Base-by-base conservation (phyloP, 1,140 invertebrate genomes). In the Amphibalanus amphitrite region DNA sequence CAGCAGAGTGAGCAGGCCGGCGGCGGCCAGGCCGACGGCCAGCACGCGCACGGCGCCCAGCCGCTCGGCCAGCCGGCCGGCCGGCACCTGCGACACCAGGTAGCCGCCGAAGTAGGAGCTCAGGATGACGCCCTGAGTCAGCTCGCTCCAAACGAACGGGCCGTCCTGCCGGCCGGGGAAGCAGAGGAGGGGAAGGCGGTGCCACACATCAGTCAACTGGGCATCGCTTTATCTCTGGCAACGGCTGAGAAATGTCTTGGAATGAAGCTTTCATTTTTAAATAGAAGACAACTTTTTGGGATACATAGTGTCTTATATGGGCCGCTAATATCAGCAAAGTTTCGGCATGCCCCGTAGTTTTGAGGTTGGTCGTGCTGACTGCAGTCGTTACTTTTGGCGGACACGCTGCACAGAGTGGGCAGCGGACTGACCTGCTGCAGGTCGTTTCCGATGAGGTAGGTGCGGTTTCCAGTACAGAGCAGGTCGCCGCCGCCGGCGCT, bases 111-210 rank as follows among this genome's bases (percentile, higher is more conserved):
- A 91, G 76, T 88, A 91, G 0, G 87, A 84, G 0, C 88, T 88
- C 28, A 91, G 77, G 4, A 87, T 82, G 26, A 86, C 73, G 47
- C 85, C 85, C 80, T 90, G 88, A 65, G 87, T 80, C 67, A 84
- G 82, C 71, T 86, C 87, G 75, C 85, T 83, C 89, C 89, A 91
- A 3, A 79, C 71, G 72, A 86, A 89, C 40, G 65, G 65, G n/a
- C 90, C 90, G 92, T 82, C 91, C 91, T 75, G n/a, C n/a, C n/a
- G n/a, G n/a, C n/a, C n/a, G n/a, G 90, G 89, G 88, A 79, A 92
- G 90, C 64, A 89, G 65, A 38, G n/a, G n/a, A n/a, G n/a, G n/a
- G n/a, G n/a, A n/a, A n/a, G n/a, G n/a, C n/a, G n/a, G n/a, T n/a
- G n/a, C n/a, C n/a, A n/a, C n/a, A n/a, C n/a, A n/a, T n/a, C n/a